Evolutionary conservation across 2,113 vertebrate species (phyloP), one percentile per base, ranked within the genome.

Genomic region (Colius striatus): DNA sequence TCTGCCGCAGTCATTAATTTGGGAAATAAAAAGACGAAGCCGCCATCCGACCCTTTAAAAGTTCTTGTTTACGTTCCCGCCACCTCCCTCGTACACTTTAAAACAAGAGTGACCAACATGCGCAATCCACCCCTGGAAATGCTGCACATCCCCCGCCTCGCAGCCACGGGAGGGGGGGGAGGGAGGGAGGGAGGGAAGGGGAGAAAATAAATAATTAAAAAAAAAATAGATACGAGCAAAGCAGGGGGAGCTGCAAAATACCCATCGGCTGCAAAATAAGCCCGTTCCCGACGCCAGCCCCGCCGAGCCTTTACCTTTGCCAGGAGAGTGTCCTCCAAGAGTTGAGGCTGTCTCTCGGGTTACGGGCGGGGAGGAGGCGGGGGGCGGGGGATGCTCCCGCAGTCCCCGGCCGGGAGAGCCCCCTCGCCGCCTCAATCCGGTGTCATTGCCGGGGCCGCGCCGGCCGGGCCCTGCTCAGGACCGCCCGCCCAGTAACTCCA

Each of bases 1-100:
- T 92, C 93, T 98, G 98, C 98, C 97, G 98, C 98, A 98, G 98
- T 98, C 98, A 98, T 98, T 98, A 98, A 97, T 98, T 89, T 82
- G 84, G 84, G 88, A 96, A 95, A 90, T 96, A 60, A 83, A 84
- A 70, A 34, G 65, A 67, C 34, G 72, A 78, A 83, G 78, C 71
- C 12, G 65, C 72, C 47, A 79, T 41, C 47, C 92, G 92, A 96
- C 95, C 96, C 96, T 97, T 63, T 82, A 97, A 98, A 98, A 98
- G 97, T 98, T 98, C 96, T 96, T 94, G 97, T 97, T 97, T 95
- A 96, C 97, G 96, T 95, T 82, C 96, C 95, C 92, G 96, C 96
- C 82, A 93, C 93, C 96, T 96, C 96, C 96, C 89, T 93, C 77
- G 93, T 94, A 97, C 96, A 97, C 96, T 98, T 97, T 96, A 97